Evolutionary conservation across 2,888 invertebrate species (phyloP), one percentile per base, ranked within the genome.

Genomic region (Leucoma salicis): DNA sequence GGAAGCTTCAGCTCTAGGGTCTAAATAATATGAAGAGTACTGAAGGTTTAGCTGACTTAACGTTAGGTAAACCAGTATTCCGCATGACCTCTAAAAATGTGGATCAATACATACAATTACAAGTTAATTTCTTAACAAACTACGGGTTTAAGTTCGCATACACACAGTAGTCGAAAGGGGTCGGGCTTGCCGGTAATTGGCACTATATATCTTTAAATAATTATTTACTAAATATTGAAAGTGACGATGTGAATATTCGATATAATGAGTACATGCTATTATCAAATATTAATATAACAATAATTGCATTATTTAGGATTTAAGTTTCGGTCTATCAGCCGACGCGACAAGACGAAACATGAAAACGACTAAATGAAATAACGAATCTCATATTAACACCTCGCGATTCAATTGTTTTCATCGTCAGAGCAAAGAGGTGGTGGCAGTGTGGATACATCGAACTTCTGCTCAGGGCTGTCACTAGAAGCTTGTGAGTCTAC

Each of bases 341-440:
- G 35, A 43, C 45, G 63, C 70, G 43, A 63, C 58, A 62, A 68
- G 59, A 42, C 46, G 56, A 64, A 57, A 59, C 63, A 61, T 62
- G 66, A 70, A 54, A 68, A 73, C 61, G 56, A 72, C 43, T 42
- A 54, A 66, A 65, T 52, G 61, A 65, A 70, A 66, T 53, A 65
- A 53, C 61, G 64, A 70, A 66, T 53, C n/a, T 49, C 62, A 64
- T 55, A 60, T 60, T 40, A 37, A 46, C 46, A 46, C 42, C 41
- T 38, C 37, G 32, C n/a, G 37, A 49, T 54, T 69, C 78, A 86
- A 55, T 92, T 91, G 61, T 93, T 93, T 69, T 95, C 95, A 66
- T 94, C 94, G 60, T 95, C 95, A 39, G 93, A 92, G 65, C 95
- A 91, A 53, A 94, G 86, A 39, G 95, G 95, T 39, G 95, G 95